Percentiles rank a stretch among this genome's conserved stretches.
Evolutionary conservation across 92 coral and sea anemone species (phyloP).

Genomic region (Epizoanthus rinbou): DNA sequence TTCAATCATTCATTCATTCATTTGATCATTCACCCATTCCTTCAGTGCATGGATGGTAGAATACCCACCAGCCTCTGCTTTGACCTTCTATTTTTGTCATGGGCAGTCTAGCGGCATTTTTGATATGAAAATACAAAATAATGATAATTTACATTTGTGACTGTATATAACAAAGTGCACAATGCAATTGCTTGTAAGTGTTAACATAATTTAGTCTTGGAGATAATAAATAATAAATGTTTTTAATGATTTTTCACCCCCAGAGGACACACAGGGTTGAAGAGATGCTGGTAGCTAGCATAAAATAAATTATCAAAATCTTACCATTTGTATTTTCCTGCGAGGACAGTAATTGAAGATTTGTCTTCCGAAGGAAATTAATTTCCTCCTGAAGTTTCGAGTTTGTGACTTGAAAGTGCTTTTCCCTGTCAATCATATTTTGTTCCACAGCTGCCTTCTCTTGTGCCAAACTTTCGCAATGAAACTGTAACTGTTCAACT

Average conservation of each 20-base stretch:
- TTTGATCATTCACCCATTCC: not conserved
- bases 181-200: no score
- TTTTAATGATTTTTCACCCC: no score
- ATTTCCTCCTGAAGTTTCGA: conserved; percentile 71
- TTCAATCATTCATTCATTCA: not conserved
- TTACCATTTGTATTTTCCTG: conserved; percentile 49
- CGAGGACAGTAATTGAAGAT: conserved; percentile 68
- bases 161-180: no score
- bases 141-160: no score
- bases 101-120: no score
- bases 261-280: not conserved
- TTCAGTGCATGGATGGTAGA: no score
- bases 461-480: conserved; percentile 83
- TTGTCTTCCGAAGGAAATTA: conserved; percentile 69
- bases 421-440: conserved; percentile 73
- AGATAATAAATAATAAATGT: no score
- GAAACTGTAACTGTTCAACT: conserved; percentile 89
- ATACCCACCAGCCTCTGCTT: no score
- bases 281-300: not conserved
- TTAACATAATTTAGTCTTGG: no score
- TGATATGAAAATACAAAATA: no score
- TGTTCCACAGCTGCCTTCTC: conserved; percentile 79
- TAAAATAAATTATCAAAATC: not conserved
- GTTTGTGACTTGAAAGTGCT: conserved; percentile 61
- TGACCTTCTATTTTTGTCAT: no score